phyloP scores from a whole-genome alignment of 2,113 vertebrate species.

The Protobothrops flavoviridis region DNA sequence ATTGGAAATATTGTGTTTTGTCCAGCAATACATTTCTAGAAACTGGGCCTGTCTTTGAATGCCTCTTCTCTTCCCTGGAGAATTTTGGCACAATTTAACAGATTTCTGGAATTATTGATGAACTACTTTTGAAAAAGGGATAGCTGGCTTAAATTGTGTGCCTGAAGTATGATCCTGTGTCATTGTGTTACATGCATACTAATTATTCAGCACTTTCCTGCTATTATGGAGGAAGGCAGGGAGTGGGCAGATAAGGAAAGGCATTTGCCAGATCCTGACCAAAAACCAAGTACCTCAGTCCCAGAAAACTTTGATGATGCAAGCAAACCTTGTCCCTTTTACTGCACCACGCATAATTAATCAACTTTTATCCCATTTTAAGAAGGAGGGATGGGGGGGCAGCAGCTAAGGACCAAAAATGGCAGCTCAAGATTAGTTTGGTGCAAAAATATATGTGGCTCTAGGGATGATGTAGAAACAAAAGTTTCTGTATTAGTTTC shows the following conservation, averaged over 20 bases:
- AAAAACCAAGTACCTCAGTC: not conserved
- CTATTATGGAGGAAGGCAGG: not conserved
- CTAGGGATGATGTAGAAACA: not conserved
- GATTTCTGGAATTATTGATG: constrained; percentile 7
- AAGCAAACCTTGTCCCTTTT: not conserved
- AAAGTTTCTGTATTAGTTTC: not conserved
- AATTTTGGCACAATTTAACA: constrained; percentile 17
- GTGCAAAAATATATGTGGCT: not conserved
- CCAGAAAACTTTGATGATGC: not conserved
- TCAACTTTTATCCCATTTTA: not conserved
- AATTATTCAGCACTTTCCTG: not conserved
- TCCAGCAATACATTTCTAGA: not conserved
- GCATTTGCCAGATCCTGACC: not conserved
- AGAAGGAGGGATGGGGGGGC: not conserved
- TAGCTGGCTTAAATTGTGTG: not conserved
- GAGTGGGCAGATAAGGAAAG: not conserved
- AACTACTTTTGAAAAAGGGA: constrained; percentile 17
- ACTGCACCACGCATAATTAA: not conserved
- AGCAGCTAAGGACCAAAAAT: not conserved
- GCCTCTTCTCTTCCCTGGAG: not conserved
- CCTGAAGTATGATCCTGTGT: not conserved
- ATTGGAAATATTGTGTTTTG: not conserved
- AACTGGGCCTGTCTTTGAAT: not conserved
- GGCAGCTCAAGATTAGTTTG: not conserved
- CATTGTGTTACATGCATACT: not conserved